phyloP scores from a whole-genome alignment of 1,140 invertebrate species.

The Geopemphigus sp. region DNA sequence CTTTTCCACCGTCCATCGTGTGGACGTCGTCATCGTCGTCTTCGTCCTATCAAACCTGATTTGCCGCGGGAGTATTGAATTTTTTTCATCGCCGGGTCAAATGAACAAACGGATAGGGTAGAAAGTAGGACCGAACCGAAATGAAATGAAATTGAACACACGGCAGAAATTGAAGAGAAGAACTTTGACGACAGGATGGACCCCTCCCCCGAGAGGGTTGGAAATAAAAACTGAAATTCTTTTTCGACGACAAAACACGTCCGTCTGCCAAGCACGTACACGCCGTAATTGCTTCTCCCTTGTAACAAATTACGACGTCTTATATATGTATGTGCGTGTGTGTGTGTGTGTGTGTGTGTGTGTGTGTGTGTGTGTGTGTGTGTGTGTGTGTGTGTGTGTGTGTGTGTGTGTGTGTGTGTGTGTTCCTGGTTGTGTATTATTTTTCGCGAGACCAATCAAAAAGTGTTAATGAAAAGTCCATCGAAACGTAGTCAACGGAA shows the following conservation, averaged over 20 bases:
- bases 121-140: constrained; percentile 1
- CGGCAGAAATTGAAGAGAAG: constrained; percentile 46
- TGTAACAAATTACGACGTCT: constrained; percentile 38
- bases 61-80: constrained; percentile 18
- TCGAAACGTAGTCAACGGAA: constrained; percentile 14
- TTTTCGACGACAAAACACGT: constrained; percentile 49
- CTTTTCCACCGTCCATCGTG: neutral
- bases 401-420: neutral
- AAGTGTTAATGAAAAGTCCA: constrained; percentile 37
- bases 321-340: neutral
- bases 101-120: neutral
- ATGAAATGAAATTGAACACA: constrained; percentile 48
- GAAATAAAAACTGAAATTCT: constrained; percentile 48
- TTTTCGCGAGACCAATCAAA: constrained; percentile 41
- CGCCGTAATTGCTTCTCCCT: constrained; percentile 43
- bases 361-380: neutral
- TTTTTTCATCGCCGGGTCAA: neutral
- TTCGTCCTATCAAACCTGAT: constrained; percentile 8
- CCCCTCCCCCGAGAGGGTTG: neutral
- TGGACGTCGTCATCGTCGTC: neutral
- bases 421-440: constrained; percentile 15
- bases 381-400: neutral
- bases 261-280: constrained; percentile 37
- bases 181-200: neutral
- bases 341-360: neutral